phyloP scores from a whole-genome alignment of 1,140 invertebrate genomes.

The Dendrolimus punctatus region DNA sequence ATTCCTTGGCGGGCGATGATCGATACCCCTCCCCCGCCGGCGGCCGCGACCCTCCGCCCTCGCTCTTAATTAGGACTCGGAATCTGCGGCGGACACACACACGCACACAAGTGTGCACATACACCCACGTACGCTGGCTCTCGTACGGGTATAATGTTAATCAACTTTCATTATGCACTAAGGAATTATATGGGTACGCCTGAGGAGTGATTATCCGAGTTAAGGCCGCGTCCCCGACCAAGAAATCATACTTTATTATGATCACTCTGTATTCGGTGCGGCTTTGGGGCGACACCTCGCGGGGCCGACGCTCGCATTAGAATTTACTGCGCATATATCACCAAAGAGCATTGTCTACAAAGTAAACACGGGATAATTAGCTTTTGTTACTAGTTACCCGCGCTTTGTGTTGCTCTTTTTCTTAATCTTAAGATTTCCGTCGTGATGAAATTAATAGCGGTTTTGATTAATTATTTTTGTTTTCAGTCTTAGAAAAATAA shows the following conservation, averaged over 20 bases:
- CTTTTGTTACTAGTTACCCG: conserved; percentile 34
- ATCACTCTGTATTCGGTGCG: conserved; percentile 43
- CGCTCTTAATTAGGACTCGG: conserved; percentile 72
- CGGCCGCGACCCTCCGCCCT: conserved; percentile 53
- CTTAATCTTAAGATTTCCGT: background rate
- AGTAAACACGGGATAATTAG: conserved; percentile 39
- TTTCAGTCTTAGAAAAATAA: no score
- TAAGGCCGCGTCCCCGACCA: conserved; percentile 61
- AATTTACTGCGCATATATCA: conserved; percentile 65
- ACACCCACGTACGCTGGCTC: conserved; percentile 1
- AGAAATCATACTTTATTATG: conserved; percentile 71
- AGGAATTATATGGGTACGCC: conserved; percentile 70
- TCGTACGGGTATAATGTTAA: conserved; percentile 52
- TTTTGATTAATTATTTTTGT: no score
- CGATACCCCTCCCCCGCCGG: conserved; percentile 60
- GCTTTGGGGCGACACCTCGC: conserved; percentile 49
- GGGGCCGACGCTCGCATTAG: conserved; percentile 49
- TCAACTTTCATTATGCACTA: conserved; percentile 72
- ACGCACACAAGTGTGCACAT: conserved; percentile 34
- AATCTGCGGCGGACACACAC: conserved; percentile 71
- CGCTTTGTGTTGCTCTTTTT: conserved; percentile 3
- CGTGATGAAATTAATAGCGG: no score
- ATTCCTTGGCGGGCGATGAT: conserved; percentile 67
- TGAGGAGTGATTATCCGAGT: conserved; percentile 68
- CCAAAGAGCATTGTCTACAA: conserved; percentile 38